Evolutionary conservation across 2,797 vertebrate genomes (phyloP).

Genomic region (Onychomys torridus): DNA sequence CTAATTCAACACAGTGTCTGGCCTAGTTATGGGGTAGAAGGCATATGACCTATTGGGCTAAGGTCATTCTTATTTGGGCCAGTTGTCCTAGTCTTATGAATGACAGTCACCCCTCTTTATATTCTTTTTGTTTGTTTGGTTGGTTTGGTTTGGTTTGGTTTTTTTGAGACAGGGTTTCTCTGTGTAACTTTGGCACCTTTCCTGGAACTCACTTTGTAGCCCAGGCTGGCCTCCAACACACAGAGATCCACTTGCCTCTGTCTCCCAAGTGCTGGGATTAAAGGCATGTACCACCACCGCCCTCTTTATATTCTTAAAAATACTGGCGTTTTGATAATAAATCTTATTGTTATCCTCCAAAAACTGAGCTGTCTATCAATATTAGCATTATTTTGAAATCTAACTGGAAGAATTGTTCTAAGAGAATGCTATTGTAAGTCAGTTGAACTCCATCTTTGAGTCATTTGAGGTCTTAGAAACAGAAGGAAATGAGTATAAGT

Average conservation of each 20-base stretch:
- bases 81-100: background rate
- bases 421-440: constrained; percentile 10
- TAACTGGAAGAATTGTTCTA: constrained; percentile 54
- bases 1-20: background rate
- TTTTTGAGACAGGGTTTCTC: too few relatives aligned
- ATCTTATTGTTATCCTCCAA: background rate
- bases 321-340: background rate
- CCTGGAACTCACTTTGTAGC: too few relatives aligned
- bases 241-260: too few relatives aligned
- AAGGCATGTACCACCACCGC: too few relatives aligned
- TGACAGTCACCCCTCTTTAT: background rate
- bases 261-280: too few relatives aligned
- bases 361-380: constrained; percentile 56
- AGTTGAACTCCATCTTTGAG: constrained; percentile 67
- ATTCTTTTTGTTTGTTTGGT: background rate
- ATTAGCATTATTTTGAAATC: constrained; percentile 70
- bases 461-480: constrained; percentile 77
- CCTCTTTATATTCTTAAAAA: background rate
- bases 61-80: background rate
- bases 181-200: too few relatives aligned
- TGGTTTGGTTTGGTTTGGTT: too few relatives aligned
- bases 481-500: constrained; percentile 67
- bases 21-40: background rate
- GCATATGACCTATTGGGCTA: background rate
- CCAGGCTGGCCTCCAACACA: too few relatives aligned